Conservation (phyloP, 2,888 invertebrate species). For the Lissonota sp. region DNA sequence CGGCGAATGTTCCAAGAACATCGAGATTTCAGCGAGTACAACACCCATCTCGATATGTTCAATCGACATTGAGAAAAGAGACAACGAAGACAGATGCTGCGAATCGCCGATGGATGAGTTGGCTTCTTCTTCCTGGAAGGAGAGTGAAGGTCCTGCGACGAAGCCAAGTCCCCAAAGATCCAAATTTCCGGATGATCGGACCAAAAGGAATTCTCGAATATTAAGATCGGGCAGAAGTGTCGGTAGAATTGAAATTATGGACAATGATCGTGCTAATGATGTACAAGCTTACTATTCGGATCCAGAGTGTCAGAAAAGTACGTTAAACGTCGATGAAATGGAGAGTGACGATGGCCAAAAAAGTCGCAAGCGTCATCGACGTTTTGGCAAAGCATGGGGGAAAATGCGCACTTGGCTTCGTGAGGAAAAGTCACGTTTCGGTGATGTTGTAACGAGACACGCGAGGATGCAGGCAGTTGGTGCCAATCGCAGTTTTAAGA, state of each 20-base stretch:
- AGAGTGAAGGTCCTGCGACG: conserved; percentile 9
- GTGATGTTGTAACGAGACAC: conserved; percentile 78
- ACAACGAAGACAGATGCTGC: conserved; percentile 51
- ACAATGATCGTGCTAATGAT: conserved; percentile 22
- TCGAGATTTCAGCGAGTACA: conserved; percentile 1
- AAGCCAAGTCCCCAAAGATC: neutral
- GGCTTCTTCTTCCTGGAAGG: conserved; percentile 8
- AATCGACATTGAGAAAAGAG: conserved; percentile 9
- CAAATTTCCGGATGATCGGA: conserved; percentile 17
- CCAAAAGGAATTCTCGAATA: conserved; percentile 33
- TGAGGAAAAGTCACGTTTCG: conserved; percentile 77
- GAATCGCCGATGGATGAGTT: conserved; percentile 46
- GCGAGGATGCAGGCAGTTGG: conserved; percentile 78
- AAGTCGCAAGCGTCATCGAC: conserved; percentile 66
- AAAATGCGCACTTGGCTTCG: conserved; percentile 79
- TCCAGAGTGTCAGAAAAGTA: conserved; percentile 70
- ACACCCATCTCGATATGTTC: conserved; percentile 7
- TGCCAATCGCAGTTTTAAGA: conserved; percentile 67
- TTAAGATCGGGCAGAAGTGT: conserved; percentile 55
- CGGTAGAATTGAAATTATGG: conserved; percentile 31
- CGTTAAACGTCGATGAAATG: conserved; percentile 23
- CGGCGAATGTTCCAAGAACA: conserved; percentile 1
- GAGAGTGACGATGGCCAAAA: conserved; percentile 50
- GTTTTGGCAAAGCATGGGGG: conserved; percentile 79
- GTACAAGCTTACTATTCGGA: conserved; percentile 73